phyloP scores from a whole-genome alignment of 1,140 invertebrate species.

The Saccostrea cuccullata region DNA sequence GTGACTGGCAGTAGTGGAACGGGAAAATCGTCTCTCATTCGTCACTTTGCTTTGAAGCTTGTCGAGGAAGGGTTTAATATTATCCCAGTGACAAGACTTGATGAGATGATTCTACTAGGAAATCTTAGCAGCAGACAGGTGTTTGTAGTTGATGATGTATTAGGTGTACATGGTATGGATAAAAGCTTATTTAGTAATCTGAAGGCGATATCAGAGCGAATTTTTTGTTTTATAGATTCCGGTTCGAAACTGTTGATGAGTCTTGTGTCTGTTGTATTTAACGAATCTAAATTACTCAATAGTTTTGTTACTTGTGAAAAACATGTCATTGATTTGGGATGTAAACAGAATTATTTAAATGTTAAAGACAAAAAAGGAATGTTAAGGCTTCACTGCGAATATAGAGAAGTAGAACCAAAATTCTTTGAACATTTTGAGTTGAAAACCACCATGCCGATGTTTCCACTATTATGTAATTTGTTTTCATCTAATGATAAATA shows the following conservation, averaged over 20 bases:
- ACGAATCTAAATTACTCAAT: neutral
- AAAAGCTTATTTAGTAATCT: neutral
- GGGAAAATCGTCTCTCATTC: neutral
- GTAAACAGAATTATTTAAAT: neutral
- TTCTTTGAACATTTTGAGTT: neutral
- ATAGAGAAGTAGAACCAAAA: neutral
- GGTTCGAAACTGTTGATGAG: neutral
- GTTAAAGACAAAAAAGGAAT: neutral
- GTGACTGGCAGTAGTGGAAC: neutral
- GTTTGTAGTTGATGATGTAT: neutral
- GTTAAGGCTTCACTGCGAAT: neutral
- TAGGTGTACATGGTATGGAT: neutral
- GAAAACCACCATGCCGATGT: neutral
- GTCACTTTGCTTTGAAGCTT: neutral
- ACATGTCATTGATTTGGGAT: neutral
- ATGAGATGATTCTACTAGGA: neutral
- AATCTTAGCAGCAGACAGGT: neutral
- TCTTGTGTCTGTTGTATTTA: neutral
- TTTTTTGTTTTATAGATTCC: neutral
- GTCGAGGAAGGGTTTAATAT: neutral
- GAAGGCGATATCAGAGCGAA: neutral
- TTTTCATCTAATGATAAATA: neutral
- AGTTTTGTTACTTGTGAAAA: neutral
- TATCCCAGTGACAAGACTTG: neutral
- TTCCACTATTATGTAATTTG: neutral